Base-by-base conservation (phyloP, 2,797 vertebrate genomes). In the Odontamblyopus rebecca region DNA sequence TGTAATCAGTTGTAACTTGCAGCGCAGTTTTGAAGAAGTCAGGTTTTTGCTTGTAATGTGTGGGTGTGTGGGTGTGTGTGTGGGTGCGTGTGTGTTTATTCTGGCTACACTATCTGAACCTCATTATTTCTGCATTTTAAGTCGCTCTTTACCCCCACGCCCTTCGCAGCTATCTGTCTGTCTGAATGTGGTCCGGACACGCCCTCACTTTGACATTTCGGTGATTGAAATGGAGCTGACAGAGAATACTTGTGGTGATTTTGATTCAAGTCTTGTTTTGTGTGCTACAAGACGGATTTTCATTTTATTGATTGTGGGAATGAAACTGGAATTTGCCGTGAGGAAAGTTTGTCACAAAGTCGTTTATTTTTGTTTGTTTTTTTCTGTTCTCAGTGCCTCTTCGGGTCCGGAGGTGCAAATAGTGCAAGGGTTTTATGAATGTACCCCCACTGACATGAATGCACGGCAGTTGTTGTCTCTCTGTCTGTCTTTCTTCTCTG, bases 121-220 rank as follows among this genome's bases (percentile, higher is more conserved):
- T 12, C 68, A 5, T 23, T 19, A 16, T 32, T 41, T 12, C 50
- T 2, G n/a, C 12, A 69, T 61, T 61, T 53, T 4, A 30, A 16
- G n/a, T 69, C 1, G 27, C 16, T 5, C 44, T 16, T 48, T 3
- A 48, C 4, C 61, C 78, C 78, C 78, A 16, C 86, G 72, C 87
- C 87, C 87, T 68, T 26, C 29, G 0, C 76, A 81, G 74, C 13
- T 15, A 15, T 15, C 44, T 5, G 44, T 48, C 44, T 38, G 35
- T 8, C 35, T 38, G n/a, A n/a, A 79, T 85, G 83, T 82, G 78
- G 65, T 61, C 6, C 1, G 2, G 74, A 79, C 86, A 75, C 87
- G 68, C 87, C 86, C 77, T 7, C 3, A 5, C 68, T 66, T 54
- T 69, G 59, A 71, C 56, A 23, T 62, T 23, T 48, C 23, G 67